Base-by-base conservation (phyloP, 2,888 invertebrate genomes). In the Diploptera punctata region DNA sequence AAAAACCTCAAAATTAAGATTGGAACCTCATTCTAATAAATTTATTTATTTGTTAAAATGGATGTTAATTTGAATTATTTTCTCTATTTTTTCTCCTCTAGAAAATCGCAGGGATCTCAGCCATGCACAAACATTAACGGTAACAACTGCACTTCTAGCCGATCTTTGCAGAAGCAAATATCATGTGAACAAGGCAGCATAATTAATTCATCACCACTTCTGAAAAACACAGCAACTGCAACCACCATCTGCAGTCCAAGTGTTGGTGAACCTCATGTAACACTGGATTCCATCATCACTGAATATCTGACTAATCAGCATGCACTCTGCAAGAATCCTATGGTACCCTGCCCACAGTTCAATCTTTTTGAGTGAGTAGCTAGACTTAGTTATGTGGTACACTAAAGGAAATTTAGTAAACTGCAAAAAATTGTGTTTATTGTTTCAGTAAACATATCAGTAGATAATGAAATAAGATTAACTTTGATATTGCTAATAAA, bases 241-340 rank as follows among this genome's bases (percentile, higher is more conserved):
- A 47, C 26, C 44, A 18, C 21, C 18, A 33, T 38, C 16, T 24
- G 62, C 49, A 31, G 68, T 47, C 68, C 71, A 31, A 33, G 67
- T 18, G 47, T 70, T 19, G 71, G 77, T 31, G 76, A 78, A 16
- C 83, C 84, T 67, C 80, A 87, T 7, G 89, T 91, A 70, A 92
- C 93, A 0, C 85, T 99, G 26, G 94, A 97, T 82, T 93, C 93
- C 54, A 98, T 99, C 79, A 95, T 99, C 76, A 97, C 95, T 0
- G 98, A 98, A 83, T 99, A 98, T 84, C 87, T 99, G 68, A 93
- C 97, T 78, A 97, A 97, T 84, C 99, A 99, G 83, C 99, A 99
- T 84, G 93, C 98, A n/a, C 85, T 96, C 7, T 99, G 99, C 86
- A 95, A 94, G 84, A 97, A 98, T 84, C 99, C 99, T 0, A 97